Evolutionary conservation across 1,140 invertebrate species (phyloP).

Genomic region (Hypsibius dujardini): DNA sequence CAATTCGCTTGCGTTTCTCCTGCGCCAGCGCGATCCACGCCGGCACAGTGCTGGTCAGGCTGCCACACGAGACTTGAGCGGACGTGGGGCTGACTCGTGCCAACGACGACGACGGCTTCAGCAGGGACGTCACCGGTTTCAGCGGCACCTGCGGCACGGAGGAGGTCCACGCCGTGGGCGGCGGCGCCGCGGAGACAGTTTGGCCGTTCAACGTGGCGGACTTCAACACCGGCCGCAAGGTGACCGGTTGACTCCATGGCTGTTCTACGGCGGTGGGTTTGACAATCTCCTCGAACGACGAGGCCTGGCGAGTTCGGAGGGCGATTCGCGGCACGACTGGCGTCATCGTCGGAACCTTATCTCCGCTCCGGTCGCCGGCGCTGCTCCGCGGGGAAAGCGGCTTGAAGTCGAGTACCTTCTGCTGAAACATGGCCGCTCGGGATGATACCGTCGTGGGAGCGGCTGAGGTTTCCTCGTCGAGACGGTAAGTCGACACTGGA

Average conservation of each 20-base stretch:
- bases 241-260: neutral
- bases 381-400: neutral
- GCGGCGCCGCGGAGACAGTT: neutral
- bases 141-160: neutral
- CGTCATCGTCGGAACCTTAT: too few relatives aligned
- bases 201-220: neutral
- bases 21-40: neutral
- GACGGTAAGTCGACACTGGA: too few relatives aligned
- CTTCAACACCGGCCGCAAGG: neutral
- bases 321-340: too few relatives aligned
- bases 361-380: neutral
- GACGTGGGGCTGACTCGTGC: neutral
- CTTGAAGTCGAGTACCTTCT: constrained; percentile 1
- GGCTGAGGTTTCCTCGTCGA: too few relatives aligned
- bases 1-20: neutral
- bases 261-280: too few relatives aligned
- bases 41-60: neutral
- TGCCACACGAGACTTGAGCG: constrained; percentile 1
- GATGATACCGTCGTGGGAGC: neutral
- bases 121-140: neutral
- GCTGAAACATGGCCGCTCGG: neutral
- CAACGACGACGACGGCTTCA: neutral
- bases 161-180: neutral
- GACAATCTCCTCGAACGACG: too few relatives aligned
- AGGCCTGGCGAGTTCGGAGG: too few relatives aligned